Base-by-base conservation (phyloP, 1,140 invertebrate species). In the Meteorus sp. region DNA sequence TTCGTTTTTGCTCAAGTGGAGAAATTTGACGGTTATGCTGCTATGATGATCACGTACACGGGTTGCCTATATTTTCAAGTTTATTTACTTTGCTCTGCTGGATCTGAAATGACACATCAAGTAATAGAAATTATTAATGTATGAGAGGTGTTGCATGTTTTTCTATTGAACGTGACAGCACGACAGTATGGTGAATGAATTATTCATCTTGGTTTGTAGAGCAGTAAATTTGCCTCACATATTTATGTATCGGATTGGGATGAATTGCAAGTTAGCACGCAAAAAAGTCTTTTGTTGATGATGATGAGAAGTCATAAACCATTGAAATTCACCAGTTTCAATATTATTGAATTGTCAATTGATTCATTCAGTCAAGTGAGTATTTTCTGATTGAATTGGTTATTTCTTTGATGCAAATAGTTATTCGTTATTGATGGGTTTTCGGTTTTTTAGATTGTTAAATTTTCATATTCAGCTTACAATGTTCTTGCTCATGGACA, bases 341-440 rank as follows among this genome's bases (percentile, higher is more conserved):
- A 33, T 3, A 27, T 59, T 2, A 59, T 59, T n/a, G 48, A 44
- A 20, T 39, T 59, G 2, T 59, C 56, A 7, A 44, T 59, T 27
- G 56, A 59, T 31, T 59, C 56, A 20, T 59, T 59, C 17, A 52
- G 48, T n/a, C 50, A 44, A 20, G 56, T 52, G 33, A 43, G 37
- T 19, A 7, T 5, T 15, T 27, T 4, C 8, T 4, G 8, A 41
- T 22, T 22, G n/a, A n/a, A 54, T 41, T 17, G 35, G 3, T n/a
- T 7, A 39, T 23, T 37, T 45, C 0, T n/a, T 13, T 5, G 27
- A 27, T 9, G 13, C 15, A 27, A 15, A 54, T 27, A 25, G 17
- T 7, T 37, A 5, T 37, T n/a, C n/a, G 13, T 29, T 54, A 3
- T 54, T 41, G n/a, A 6, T 54, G 2, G 23, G 4, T 2, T 8